These are phyloP conservation scores for Seladonia tumulorum DNA, from an alignment of 2,888 invertebrate species.

Conservation along the genomic window DNA sequence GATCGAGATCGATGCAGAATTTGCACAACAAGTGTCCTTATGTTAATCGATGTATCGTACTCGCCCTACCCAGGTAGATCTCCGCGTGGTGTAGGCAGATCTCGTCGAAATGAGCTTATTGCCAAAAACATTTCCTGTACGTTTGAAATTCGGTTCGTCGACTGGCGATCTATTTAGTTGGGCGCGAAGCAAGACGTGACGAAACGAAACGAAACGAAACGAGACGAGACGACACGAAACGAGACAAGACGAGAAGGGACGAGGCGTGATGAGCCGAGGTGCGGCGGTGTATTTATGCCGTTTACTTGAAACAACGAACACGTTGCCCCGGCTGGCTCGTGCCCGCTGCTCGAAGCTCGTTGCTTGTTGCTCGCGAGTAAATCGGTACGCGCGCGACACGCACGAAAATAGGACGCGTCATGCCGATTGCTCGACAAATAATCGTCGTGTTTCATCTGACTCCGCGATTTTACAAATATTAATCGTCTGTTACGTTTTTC, in stretches of 20 bases:
- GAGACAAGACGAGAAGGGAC: background rate
- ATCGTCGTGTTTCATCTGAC: background rate
- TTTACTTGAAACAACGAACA: slow-evolving; percentile 24
- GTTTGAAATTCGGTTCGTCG: slow-evolving; percentile 37
- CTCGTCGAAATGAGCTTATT: slow-evolving; percentile 21
- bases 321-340: background rate
- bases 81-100: slow-evolving; percentile 15
- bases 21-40: slow-evolving; percentile 41
- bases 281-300: slow-evolving; percentile 13
- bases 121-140: slow-evolving; percentile 38
- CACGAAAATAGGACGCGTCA: slow-evolving; percentile 4
- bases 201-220: background rate
- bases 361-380: background rate
- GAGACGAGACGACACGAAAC: background rate
- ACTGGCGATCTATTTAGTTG: slow-evolving; percentile 36
- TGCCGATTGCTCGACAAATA: background rate
- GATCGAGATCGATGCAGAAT: background rate
- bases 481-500: background rate
- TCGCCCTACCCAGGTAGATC: background rate
- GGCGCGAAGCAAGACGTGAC: background rate
- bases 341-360: background rate
- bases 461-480: background rate
- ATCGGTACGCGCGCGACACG: slow-evolving; percentile 1
- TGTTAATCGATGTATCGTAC: background rate
- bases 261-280: background rate